phyloP scores from a whole-genome alignment of 2,113 vertebrate species.

The Dinomys branickii region DNA sequence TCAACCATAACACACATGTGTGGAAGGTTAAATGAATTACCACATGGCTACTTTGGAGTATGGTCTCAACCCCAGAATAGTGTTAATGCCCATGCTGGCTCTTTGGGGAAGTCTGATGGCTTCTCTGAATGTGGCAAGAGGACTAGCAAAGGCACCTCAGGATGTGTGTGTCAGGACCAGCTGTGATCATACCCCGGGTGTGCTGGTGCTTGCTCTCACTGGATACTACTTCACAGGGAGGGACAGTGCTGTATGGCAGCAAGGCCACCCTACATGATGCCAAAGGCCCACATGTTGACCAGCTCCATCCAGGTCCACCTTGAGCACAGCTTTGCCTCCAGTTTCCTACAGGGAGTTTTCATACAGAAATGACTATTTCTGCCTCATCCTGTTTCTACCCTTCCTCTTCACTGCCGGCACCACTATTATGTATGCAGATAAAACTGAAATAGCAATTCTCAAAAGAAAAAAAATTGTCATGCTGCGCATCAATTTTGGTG shows the following conservation, averaged over 20 bases:
- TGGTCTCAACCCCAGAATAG: neutral
- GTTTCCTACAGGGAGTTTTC: neutral
- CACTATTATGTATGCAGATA: neutral
- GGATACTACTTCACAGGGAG: neutral
- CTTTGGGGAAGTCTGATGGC: neutral
- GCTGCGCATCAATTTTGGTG: neutral
- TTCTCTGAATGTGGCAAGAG: neutral
- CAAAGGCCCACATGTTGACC: neutral
- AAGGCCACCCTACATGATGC: neutral
- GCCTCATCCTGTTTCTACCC: neutral
- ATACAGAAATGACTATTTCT: neutral
- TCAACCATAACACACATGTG: too few relatives aligned
- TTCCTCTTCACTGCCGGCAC: neutral
- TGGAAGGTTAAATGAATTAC: neutral
- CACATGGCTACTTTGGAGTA: neutral
- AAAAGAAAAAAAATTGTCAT: conserved; percentile 34
- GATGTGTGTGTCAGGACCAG: too few relatives aligned
- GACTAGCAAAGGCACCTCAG: neutral
- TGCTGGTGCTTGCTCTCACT: neutral
- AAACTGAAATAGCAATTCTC: conserved; percentile 26
- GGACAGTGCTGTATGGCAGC: rapidly evolving
- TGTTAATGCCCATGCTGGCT: neutral
- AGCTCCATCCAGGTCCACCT: neutral
- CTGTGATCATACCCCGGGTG: neutral
- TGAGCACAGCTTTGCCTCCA: neutral